phyloP scores from a whole-genome alignment of 2,888 invertebrate species.

The Sphecodes monilicornis region DNA sequence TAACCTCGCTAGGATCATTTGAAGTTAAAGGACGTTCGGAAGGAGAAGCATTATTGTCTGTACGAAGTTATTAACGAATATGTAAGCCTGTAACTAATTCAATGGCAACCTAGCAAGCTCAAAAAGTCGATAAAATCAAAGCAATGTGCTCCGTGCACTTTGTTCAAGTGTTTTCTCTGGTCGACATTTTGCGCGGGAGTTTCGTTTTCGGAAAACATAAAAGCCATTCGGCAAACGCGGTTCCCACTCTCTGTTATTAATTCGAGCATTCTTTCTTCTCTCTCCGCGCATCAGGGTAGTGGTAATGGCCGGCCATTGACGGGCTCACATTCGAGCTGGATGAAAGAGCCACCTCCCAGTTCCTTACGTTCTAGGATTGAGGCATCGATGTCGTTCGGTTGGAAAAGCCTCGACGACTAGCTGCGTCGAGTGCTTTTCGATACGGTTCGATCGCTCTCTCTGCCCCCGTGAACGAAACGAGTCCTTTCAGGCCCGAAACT shows the following conservation, averaged over 20 bases:
- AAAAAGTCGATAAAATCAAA: no score
- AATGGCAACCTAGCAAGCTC: no score
- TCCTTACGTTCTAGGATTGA: conserved; percentile 45
- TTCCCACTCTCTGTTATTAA: conserved; percentile 42
- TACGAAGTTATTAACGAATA: no score
- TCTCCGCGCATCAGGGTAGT: background rate
- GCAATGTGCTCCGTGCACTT: no score
- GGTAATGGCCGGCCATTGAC: conserved; percentile 43
- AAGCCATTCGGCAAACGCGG: conserved; percentile 19
- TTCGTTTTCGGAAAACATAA: conserved; percentile 42
- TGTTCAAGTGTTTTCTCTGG: background rate
- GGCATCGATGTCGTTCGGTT: conserved; percentile 49
- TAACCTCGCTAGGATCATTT: no score
- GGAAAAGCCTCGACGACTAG: conserved; percentile 54
- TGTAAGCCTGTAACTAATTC: no score
- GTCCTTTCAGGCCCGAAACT: conserved; percentile 55
- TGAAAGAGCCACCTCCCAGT: conserved; percentile 29
- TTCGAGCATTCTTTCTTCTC: conserved; percentile 33
- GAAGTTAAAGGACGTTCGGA: no score
- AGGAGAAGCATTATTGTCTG: no score
- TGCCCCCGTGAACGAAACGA: conserved; percentile 52
- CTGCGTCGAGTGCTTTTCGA: conserved; percentile 67
- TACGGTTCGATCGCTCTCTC: conserved; percentile 63
- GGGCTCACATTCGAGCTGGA: conserved; percentile 39
- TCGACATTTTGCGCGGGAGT: background rate